These are phyloP conservation scores for Paratrypauchen microcephalus DNA, from an alignment of 2,797 vertebrate genomes.

Conservation along the genomic window DNA sequence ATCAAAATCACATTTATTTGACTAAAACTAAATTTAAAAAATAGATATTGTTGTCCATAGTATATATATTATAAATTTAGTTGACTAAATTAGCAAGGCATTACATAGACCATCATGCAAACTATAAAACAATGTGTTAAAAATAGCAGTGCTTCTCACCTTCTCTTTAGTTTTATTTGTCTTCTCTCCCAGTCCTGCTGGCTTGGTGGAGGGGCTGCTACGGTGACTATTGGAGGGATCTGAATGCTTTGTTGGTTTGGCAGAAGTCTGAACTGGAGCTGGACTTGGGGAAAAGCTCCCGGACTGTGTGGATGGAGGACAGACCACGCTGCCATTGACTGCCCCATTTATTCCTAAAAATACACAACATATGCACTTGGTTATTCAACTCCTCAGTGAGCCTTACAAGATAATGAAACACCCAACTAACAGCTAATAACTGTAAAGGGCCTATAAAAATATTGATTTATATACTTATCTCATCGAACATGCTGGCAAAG, in stretches of 20 bases:
- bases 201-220: conserved; percentile 78
- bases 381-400: conserved; percentile 43
- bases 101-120: not conserved
- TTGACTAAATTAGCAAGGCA: no score
- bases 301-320: conserved; percentile 79
- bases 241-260: conserved; percentile 79
- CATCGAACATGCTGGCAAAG: conserved; percentile 60
- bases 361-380: conserved; percentile 33
- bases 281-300: conserved; percentile 79
- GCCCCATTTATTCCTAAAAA: conserved; percentile 89
- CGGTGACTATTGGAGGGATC: conserved; percentile 78
- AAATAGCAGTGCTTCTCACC: conserved; percentile 69
- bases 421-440: conserved; percentile 51
- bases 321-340: conserved; percentile 86
- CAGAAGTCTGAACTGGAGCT: conserved; percentile 72
- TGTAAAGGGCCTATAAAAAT: conserved; percentile 59
- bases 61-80: no score
- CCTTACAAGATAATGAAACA: conserved; percentile 48
- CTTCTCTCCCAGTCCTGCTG: conserved; percentile 79
- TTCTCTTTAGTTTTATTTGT: conserved; percentile 91
- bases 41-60: no score
- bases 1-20: not conserved
- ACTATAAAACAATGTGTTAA: not conserved
- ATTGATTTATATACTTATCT: conserved; percentile 70
- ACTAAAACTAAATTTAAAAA: not conserved